Base-by-base conservation (phyloP, 2,797 vertebrate species). In the Holocentrus rufus region DNA sequence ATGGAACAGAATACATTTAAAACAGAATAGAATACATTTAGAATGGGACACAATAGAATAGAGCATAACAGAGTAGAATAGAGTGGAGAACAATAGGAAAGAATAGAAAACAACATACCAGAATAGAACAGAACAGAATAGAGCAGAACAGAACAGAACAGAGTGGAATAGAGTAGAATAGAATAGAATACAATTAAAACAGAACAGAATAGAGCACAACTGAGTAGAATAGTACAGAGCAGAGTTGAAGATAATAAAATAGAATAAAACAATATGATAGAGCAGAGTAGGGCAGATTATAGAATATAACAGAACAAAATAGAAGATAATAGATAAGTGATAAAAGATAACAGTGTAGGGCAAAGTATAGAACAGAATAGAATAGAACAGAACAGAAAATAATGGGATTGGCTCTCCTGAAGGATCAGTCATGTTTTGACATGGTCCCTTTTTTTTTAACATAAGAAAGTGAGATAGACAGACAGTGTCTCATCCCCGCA, bases 11-110 rank as follows among this genome's bases (percentile, higher is more conserved):
- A 30, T 10, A 30, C 23, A 27, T n/a, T 13, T 60, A 69, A 8
- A 22, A 34, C 14, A 47, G 42, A 42, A n/a, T 20, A n/a, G 34
- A 31, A 3, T 31, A 31, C 3, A n/a, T n/a, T n/a, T 65, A 61
- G 68, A 73, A 66, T 67, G 77, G 14, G 49, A 25, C 18, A 56
- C 59, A 52, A 25, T 4, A 54, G 65, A 55, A 14, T 0, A 36
- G 30, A 71, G 55, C 1, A 76, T 31, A 77, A 66, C 1, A 77
- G 20, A 73, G 64, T 4, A 68, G 50, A 72, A 53, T 0, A 47
- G 31, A 54, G 54, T 20, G 54, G 5, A 62, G 36, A 15, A 6
- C 18, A 7, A 55, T 56, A 42, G 27, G 34, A 49, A 6, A 65
- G 42, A 76, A 55, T 4, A 44, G 5, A 68, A 31, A 68, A 71